Percentiles rank a stretch among this genome's conserved stretches.
Evolutionary conservation across 2,888 invertebrate species (phyloP).

Genomic region (Helleia helle): DNA sequence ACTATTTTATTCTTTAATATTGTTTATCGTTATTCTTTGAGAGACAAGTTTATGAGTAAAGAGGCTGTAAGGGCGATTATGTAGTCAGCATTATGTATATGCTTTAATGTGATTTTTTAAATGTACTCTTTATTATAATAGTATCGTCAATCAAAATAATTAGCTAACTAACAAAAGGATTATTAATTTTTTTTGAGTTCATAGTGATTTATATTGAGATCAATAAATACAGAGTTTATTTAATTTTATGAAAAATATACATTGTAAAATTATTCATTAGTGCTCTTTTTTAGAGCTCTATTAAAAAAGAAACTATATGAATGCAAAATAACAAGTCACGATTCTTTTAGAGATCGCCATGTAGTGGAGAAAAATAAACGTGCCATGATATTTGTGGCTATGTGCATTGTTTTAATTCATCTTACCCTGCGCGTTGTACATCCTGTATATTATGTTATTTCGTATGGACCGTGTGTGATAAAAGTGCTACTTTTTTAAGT

Average conservation of each 20-base stretch:
- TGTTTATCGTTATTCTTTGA: slow-evolving; percentile 58
- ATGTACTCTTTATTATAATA: slow-evolving; percentile 74
- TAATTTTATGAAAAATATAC: slow-evolving; percentile 71
- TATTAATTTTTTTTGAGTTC: slow-evolving; percentile 63
- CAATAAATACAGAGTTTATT: slow-evolving; percentile 72
- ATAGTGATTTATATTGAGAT: slow-evolving; percentile 71
- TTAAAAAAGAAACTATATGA: slow-evolving; percentile 62
- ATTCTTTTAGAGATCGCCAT: slow-evolving; percentile 75
- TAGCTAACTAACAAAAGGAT: slow-evolving; percentile 69
- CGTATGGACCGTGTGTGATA: too few species aligned
- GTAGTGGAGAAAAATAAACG: slow-evolving; percentile 76
- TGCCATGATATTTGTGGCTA: slow-evolving; percentile 76
- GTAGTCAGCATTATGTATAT: slow-evolving; percentile 76
- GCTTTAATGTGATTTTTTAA: slow-evolving; percentile 76
- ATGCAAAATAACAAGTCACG: slow-evolving; percentile 74
- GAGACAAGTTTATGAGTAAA: slow-evolving; percentile 35
- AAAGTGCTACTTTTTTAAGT: too few species aligned
- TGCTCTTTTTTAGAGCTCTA: slow-evolving; percentile 62
- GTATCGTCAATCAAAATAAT: slow-evolving; percentile 70
- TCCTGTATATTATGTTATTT: too few species aligned
- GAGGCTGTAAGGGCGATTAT: slow-evolving; percentile 67
- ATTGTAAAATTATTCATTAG: slow-evolving; percentile 67
- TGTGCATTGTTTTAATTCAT: slow-evolving; percentile 40
- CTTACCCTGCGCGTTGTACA: too few species aligned
- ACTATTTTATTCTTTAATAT: slow-evolving; percentile 35